Base-by-base conservation (phyloP, 1,140 invertebrate genomes). In the Formica exsecta region DNA sequence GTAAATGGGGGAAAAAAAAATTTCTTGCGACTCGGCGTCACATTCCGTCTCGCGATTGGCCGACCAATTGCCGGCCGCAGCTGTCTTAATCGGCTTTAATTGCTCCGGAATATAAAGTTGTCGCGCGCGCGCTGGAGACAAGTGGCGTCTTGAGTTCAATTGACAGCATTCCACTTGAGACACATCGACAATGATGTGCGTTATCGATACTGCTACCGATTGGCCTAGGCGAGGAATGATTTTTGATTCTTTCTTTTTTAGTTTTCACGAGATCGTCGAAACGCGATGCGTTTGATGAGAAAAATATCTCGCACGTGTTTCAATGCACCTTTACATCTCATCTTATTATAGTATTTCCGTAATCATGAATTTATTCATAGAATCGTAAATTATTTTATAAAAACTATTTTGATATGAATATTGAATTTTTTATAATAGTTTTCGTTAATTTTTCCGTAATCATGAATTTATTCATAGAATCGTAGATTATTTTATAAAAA, bases 21-120 rank as follows among this genome's bases (percentile, higher is more conserved):
- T 22, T 59, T 41, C 22, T 36, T 22, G 36, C 66, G 51, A 71
- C 38, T 25, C 68, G 48, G 36, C 25, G 38, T 74, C 25, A 32
- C 38, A 61, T 73, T 74, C 25, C 59, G 13, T 44, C 51, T 54
- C 61, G 48, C 65, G 51, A 89, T 89, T 89, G 86, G 89, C 6
- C 66, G 65, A 61, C 85, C 92, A 93, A 92, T 92, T 93, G 91
- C 62, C 66, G 44, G 88, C 71, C 66, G 80, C 92, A 91, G 91
- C 86, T 92, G 91, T 90, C 89, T 91, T 92, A 93, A 93, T 92
- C 88, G 89, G 86, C 83, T 92, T 92, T 93, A 93, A 93, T 92
- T 91, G 89, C 85, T 88, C 86, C 90, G 86, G 88, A 92, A 92
- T 91, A 91, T 89, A 87, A 89, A 92, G 86, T 85, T 61, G 89